A percentile compares a stretch with the other conserved stretches of the same genome.
Evolutionary conservation across 2,797 vertebrate species (phyloP).

Genomic region (Sebastes steindachneri): DNA sequence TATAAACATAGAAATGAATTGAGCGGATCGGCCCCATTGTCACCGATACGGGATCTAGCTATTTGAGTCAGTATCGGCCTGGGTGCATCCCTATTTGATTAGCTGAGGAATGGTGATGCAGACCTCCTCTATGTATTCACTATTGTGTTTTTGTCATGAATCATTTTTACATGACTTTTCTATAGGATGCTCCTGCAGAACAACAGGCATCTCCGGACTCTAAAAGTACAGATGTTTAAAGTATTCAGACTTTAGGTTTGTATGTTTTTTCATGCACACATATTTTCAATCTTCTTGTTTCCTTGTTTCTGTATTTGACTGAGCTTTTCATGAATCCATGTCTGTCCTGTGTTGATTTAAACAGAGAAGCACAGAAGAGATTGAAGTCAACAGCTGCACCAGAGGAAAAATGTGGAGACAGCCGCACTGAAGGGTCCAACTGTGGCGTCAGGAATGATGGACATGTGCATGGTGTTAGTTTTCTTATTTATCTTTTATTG

Average conservation of each 20-base stretch:
- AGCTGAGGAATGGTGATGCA: background rate
- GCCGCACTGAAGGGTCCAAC: slow-evolving; percentile 22
- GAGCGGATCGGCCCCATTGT: too few relatives aligned
- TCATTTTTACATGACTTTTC: background rate
- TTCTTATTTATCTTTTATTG: slow-evolving; percentile 46
- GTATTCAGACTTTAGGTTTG: slow-evolving; percentile 31
- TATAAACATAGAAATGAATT: too few relatives aligned
- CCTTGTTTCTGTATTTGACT: background rate
- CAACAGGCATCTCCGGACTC: slow-evolving; percentile 27
- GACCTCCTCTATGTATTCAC: background rate
- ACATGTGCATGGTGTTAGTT: slow-evolving; percentile 1
- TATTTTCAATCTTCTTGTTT: background rate
- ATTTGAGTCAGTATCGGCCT: too few relatives aligned
- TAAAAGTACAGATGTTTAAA: slow-evolving; percentile 74
- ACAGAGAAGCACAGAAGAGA: slow-evolving; percentile 26
- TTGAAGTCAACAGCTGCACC: slow-evolving; percentile 60
- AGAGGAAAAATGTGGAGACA: slow-evolving; percentile 30
- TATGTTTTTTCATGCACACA: background rate
- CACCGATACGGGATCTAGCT: too few relatives aligned
- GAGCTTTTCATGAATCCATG: slow-evolving; percentile 1
- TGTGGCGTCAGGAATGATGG: slow-evolving; percentile 7
- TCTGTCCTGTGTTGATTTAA: slow-evolving; percentile 7
- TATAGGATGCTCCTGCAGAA: slow-evolving; percentile 57
- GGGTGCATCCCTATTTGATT: background rate
- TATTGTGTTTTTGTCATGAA: background rate